Evolutionary conservation across 2,888 invertebrate genomes (phyloP).

Genomic region (Notodonta dromedarius): DNA sequence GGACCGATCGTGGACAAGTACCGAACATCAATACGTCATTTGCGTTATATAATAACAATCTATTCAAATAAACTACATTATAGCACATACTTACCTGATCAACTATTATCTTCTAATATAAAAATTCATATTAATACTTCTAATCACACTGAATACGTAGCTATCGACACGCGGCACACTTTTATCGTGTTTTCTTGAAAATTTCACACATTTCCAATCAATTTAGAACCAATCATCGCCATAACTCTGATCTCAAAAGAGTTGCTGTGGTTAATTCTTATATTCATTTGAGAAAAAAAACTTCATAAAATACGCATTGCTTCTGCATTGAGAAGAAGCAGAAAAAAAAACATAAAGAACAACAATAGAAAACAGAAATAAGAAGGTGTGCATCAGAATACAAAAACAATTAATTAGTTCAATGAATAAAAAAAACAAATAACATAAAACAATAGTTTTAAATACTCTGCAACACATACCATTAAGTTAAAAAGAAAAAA

Average conservation of each 20-base stretch:
- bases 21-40: too few relatives aligned
- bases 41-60: too few relatives aligned
- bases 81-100: too few relatives aligned
- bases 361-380: conserved; percentile 35
- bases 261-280: conserved; percentile 74
- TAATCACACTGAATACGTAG: neutral
- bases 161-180: neutral
- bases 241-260: conserved; percentile 62
- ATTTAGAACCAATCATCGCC: conserved; percentile 19
- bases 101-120: too few relatives aligned
- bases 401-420: conserved; percentile 21
- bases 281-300: conserved; percentile 24
- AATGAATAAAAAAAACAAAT: neutral
- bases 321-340: conserved; percentile 78
- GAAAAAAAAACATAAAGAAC: conserved; percentile 45
- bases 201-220: too few relatives aligned
- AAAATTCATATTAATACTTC: too few relatives aligned
- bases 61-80: too few relatives aligned
- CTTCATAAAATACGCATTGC: conserved; percentile 62
- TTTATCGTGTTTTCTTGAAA: neutral
- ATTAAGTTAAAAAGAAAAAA: conserved; percentile 17
- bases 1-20: too few relatives aligned
- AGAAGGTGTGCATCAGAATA: conserved; percentile 27
- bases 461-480: conserved; percentile 1
- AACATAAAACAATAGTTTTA: conserved; percentile 20